Percentiles rank a stretch among this genome's conserved stretches.
Conservation (phyloP, 2,113 vertebrate genomes). For the Ictidomys tridecemlineatus region DNA sequence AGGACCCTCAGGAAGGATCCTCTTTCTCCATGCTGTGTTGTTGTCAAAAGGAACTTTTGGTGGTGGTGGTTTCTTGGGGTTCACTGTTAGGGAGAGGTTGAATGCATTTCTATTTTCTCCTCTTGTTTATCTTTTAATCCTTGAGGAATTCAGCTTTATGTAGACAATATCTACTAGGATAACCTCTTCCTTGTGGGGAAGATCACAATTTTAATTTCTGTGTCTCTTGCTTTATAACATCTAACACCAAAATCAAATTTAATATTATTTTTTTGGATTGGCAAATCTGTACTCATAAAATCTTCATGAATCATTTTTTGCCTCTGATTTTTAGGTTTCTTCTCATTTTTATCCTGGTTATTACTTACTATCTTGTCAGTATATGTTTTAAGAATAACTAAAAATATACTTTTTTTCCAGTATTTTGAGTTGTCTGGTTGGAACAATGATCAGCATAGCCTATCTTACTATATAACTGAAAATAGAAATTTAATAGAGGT, state of each 20-base stretch:
- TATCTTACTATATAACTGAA: not conserved
- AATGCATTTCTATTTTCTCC: not conserved
- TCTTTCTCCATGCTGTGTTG: not conserved
- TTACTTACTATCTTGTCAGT: not conserved
- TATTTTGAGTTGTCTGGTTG: not conserved
- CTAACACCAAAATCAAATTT: not conserved
- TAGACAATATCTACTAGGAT: not conserved
- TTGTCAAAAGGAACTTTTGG: not conserved
- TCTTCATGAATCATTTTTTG: not conserved
- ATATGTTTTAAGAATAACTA: not conserved
- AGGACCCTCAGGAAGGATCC: not conserved
- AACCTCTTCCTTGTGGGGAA: not conserved
- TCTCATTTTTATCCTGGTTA: not conserved
- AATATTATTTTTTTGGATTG: not conserved
- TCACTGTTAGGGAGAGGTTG: accelerated
- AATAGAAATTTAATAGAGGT: not conserved
- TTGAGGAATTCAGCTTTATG: not conserved
- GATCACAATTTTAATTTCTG: not conserved
- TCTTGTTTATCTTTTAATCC: not conserved
- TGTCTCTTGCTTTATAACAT: not conserved
- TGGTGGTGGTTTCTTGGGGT: not conserved
- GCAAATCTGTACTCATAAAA: not conserved
- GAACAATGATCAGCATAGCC: not conserved
- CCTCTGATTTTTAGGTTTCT: not conserved
- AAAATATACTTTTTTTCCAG: not conserved